Evolutionary conservation across 1,140 invertebrate species (phyloP).

Genomic region (Drosophila nasuta): DNA sequence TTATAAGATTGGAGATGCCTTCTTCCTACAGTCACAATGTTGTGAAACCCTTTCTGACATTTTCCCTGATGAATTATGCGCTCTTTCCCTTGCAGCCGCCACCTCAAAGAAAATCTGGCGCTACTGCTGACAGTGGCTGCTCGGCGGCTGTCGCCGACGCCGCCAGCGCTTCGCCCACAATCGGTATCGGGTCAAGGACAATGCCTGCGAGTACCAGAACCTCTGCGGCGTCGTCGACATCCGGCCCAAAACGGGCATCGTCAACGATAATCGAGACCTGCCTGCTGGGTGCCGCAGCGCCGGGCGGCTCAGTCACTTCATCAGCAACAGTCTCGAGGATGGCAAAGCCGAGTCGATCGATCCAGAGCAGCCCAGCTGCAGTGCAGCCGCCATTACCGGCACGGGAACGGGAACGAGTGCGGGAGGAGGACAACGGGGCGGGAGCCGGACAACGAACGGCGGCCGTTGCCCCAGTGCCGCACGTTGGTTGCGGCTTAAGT

Average conservation of each 20-base stretch:
- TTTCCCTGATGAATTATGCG: no score
- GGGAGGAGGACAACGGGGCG: neutral
- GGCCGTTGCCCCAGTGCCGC: constrained; percentile 85
- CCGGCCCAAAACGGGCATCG: constrained; percentile 67
- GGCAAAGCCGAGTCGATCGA: constrained; percentile 83
- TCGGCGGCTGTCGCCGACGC: constrained; percentile 77
- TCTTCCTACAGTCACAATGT: no score
- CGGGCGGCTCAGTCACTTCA: constrained; percentile 75
- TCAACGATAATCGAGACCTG: constrained; percentile 85
- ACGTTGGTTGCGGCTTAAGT: constrained; percentile 85
- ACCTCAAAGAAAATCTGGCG: constrained; percentile 83
- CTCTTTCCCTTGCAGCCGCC: constrained; percentile 20
- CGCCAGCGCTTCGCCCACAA: constrained; percentile 71
- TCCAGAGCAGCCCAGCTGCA: constrained; percentile 62
- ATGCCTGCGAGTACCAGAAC: constrained; percentile 70
- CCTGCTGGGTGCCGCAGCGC: constrained; percentile 72
- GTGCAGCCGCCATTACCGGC: constrained; percentile 1
- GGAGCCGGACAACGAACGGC: constrained; percentile 84
- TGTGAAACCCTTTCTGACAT: no score
- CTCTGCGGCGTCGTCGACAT: constrained; percentile 46
- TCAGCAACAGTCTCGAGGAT: constrained; percentile 84
- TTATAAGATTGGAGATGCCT: no score
- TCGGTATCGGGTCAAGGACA: constrained; percentile 74
- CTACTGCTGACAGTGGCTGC: constrained; percentile 84
- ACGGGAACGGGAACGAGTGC: neutral